phyloP scores from a whole-genome alignment of 1,140 invertebrate species.

The Limonius californicus region DNA sequence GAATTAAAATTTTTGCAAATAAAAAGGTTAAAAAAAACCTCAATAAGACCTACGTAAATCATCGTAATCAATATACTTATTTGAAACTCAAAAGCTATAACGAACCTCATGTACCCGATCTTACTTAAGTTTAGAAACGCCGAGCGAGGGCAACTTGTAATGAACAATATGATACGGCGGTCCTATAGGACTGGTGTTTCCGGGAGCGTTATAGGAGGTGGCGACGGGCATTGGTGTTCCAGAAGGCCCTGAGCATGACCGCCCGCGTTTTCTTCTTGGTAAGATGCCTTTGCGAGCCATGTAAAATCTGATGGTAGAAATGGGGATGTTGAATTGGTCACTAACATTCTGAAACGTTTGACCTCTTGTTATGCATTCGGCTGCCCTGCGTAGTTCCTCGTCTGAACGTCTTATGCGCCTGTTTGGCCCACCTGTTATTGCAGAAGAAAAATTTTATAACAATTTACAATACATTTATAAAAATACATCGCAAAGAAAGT shows the following conservation, averaged over 20 bases:
- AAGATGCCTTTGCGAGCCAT: conserved; percentile 79
- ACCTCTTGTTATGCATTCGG: conserved; percentile 72
- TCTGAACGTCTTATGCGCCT: conserved; percentile 64
- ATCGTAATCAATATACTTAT: no score
- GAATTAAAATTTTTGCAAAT: no score
- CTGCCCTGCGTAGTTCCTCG: conserved; percentile 69
- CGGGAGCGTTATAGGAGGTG: conserved; percentile 44
- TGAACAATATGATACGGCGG: conserved; percentile 70
- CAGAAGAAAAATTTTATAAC: no score
- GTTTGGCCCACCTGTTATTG: conserved; percentile 42
- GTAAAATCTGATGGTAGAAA: conserved; percentile 79
- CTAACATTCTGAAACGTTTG: conserved; percentile 80
- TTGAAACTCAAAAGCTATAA: no score
- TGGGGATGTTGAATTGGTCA: conserved; percentile 78
- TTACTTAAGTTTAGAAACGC: conserved; percentile 47
- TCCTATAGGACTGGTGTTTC: conserved; percentile 56
- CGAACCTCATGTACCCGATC: no score
- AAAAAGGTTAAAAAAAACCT: no score
- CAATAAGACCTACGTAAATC: no score
- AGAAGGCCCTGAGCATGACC: conserved; percentile 46
- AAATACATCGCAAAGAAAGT: no score
- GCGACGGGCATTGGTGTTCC: conserved; percentile 37
- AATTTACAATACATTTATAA: no score
- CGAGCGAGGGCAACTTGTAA: conserved; percentile 61
- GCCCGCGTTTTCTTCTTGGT: conserved; percentile 67